phyloP scores from a whole-genome alignment of 2,113 vertebrate genomes.

The Callorhinus ursinus region DNA sequence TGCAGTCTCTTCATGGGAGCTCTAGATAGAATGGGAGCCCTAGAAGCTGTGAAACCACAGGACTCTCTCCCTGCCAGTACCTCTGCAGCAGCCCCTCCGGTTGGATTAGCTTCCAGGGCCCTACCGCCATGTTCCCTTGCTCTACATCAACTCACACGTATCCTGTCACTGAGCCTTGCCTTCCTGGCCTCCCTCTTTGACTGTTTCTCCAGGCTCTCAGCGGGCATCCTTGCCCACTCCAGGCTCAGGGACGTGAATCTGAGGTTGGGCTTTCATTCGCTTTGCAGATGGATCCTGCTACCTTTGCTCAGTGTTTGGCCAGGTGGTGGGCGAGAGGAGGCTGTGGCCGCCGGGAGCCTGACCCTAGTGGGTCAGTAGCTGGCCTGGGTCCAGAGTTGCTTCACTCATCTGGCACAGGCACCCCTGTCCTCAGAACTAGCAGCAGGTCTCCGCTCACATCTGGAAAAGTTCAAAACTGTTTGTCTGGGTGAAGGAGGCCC shows the following conservation, averaged over 20 bases:
- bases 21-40: background rate
- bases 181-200: background rate
- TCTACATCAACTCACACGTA: background rate
- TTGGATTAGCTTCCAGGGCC: background rate
- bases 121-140: background rate
- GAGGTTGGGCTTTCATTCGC: background rate
- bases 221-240: background rate
- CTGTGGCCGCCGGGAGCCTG: background rate
- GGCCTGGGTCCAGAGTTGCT: conserved; percentile 42
- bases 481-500: conserved; percentile 80
- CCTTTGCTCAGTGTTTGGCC: background rate
- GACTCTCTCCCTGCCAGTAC: background rate
- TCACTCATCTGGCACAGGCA: conserved; percentile 50
- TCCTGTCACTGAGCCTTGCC: background rate
- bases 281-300: background rate
- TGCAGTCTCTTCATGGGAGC: background rate
- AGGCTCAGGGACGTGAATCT: background rate
- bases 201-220: background rate
- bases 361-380: background rate
- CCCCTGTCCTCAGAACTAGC: conserved; percentile 20
- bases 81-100: rapidly evolving
- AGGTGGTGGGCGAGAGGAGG: background rate
- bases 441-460: conserved; percentile 73
- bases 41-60: background rate
- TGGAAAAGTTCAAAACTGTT: conserved; percentile 81